phyloP scores from a whole-genome alignment of 2,888 invertebrate genomes.

The Polietes domitor region DNA sequence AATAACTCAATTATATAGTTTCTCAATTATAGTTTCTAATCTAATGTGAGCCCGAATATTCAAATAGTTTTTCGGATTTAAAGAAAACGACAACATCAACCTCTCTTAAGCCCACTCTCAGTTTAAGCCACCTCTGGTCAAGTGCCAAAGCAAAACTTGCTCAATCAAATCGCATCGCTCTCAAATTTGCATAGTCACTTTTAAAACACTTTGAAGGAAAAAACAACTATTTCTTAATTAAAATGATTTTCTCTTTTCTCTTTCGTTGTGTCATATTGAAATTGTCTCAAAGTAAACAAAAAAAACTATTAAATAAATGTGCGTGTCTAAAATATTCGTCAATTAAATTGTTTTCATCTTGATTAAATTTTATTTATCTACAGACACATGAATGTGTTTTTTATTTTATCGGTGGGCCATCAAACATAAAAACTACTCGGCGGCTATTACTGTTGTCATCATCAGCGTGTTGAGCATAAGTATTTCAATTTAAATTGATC shows the following conservation, averaged over 20 bases:
- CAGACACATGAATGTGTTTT: background rate
- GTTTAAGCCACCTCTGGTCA: no score
- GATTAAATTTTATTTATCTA: constrained; percentile 32
- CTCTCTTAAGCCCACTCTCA: no score
- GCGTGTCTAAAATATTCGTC: constrained; percentile 59
- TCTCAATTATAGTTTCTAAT: no score
- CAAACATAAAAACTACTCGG: background rate
- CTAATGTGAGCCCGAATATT: no score
- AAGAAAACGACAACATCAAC: no score
- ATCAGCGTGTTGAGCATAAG: background rate
- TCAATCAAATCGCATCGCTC: no score
- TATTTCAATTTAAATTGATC: background rate
- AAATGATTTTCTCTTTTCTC: constrained; percentile 14
- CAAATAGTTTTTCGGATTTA: no score
- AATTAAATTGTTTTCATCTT: constrained; percentile 53
- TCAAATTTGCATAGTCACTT: background rate
- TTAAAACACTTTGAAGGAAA: background rate
- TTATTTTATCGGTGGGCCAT: constrained; percentile 2
- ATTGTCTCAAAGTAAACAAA: constrained; percentile 16
- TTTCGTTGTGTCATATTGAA: constrained; percentile 31
- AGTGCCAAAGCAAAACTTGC: no score
- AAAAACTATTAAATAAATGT: constrained; percentile 52
- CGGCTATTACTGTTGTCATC: background rate
- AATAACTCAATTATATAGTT: no score
- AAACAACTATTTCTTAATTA: constrained; percentile 44